Evolutionary conservation across 2,113 vertebrate species (phyloP), one percentile per base, ranked within the genome.

Genomic region (Xiphorhynchus elegans): DNA sequence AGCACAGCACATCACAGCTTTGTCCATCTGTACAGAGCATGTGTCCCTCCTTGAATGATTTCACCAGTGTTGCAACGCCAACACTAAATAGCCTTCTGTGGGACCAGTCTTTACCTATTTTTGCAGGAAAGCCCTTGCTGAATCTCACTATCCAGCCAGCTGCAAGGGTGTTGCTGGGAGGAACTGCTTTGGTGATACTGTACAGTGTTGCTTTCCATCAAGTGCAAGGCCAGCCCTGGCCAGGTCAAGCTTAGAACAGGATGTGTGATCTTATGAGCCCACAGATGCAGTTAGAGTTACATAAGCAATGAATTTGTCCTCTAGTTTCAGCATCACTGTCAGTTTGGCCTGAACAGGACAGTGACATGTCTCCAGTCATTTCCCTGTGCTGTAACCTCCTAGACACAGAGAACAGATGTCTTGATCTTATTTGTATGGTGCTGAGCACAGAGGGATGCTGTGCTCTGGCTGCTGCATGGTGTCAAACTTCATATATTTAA

Each of bases 171-270:
- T 8, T 49, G 37, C 26, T 24, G 8, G 28, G 6, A 84, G 63
- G 7, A 74, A 3, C 5, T 58, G 17, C 23, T 40, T 37, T 59
- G 50, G 44, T 81, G 37, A 46, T 58, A 31, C 15, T 29, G 2
- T 20, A 10, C 1, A 1, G 8, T 12, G 21, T 4, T 21, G 14
- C 13, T 64, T 79, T 52, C 29, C 9, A 59, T 46, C 0, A 1
- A 23, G 17, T 10, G 13, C 3, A 2, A 17, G 53, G 17, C 17
- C 26, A 66, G 60, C 31, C 6, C 16, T 6, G 4, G 35, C 21
- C 46, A 66, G 23, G 23, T 53, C 40, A 79, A 75, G 44, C n/a
- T 50, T 42, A 60, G 60, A 72, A 60, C 9, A 14, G 63, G 29
- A 29, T 11, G 25, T 0, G 0, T 24, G 15, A 33, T 21, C 15